Percentiles rank a stretch among this genome's conserved stretches.
These are phyloP conservation scores for Muscicapa adusta DNA, from an alignment of 2,113 vertebrate species.

Conservation along the genomic window DNA sequence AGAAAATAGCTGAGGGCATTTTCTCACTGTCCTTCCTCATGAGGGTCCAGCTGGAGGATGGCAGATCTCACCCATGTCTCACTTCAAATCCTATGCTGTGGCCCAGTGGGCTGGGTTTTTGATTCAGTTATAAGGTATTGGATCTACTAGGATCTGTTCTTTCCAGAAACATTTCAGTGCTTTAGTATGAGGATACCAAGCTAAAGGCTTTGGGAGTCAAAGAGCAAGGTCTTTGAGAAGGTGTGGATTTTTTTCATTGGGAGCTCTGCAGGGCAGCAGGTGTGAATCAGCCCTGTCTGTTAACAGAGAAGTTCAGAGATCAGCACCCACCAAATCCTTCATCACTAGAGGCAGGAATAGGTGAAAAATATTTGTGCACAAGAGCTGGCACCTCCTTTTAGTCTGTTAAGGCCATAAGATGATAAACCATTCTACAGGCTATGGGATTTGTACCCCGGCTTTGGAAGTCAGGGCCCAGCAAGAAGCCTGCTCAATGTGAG, in stretches of 20 bases:
- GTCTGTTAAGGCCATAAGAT: neutral
- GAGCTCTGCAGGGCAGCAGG: neutral
- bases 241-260: neutral
- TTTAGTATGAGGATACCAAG: neutral
- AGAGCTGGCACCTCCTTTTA: neutral
- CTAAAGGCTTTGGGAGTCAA: neutral
- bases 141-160: neutral
- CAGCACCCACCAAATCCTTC: neutral
- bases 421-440: neutral
- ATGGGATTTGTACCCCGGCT: neutral
- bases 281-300: neutral
- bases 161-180: neutral
- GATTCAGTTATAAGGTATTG: neutral
- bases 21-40: neutral
- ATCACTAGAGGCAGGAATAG: fast-evolving
- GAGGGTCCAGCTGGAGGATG: neutral
- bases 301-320: neutral
- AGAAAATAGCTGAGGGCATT: slow-evolving; percentile 7
- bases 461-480: neutral
- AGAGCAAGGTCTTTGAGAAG: neutral
- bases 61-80: neutral
- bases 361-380: neutral
- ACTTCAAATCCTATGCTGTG: neutral
- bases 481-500: neutral
- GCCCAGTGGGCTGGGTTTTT: fast-evolving